A percentile compares a stretch with the other conserved stretches of the same genome.
phyloP scores from a whole-genome alignment of 37 sponge, comb jelly and placozoan species.

The Agelas oroides region DNA sequence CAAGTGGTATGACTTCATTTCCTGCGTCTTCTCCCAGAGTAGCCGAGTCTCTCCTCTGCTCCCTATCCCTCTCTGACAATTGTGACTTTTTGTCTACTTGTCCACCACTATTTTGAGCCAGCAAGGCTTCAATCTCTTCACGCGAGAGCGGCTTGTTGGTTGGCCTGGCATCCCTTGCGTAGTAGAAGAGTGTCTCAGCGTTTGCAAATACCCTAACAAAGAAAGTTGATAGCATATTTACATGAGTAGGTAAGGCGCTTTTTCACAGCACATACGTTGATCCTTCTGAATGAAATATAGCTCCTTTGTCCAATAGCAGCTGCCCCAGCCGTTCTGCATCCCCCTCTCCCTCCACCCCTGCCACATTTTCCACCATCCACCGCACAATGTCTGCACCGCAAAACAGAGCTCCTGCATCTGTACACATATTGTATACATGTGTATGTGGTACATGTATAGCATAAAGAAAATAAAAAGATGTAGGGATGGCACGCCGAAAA shows the following conservation, averaged over 20 bases:
- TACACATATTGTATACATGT: no score
- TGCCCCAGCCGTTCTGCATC: conserved; percentile 78
- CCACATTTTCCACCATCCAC: conserved; percentile 70
- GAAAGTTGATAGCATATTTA: not conserved
- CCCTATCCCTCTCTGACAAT: not conserved
- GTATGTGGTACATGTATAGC: no score
- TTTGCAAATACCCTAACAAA: conserved; percentile 72
- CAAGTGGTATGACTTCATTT: not conserved
- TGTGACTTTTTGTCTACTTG: not conserved
- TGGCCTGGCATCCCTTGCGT: conserved; percentile 34
- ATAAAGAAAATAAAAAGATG: no score
- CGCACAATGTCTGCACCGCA: conserved; percentile 68
- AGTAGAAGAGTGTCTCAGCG: conserved; percentile 76
- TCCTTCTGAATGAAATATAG: conserved; percentile 82
- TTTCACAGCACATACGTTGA: conserved; percentile 56
- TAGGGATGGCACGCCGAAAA: no score
- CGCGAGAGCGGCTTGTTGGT: conserved; percentile 34
- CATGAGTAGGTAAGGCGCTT: no score
- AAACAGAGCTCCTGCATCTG: conserved; percentile 77
- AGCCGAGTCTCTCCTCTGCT: not conserved
- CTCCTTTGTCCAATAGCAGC: conserved; percentile 71
- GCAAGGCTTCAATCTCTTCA: conserved; percentile 62
- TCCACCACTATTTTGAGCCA: conserved; percentile 3
- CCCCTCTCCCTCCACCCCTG: conserved; percentile 56
- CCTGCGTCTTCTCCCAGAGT: not conserved